A percentile compares a stretch with the other conserved stretches of the same genome.
Conservation (phyloP, 64 coral and sea anemone genomes). For the Montipora foliosa region DNA sequence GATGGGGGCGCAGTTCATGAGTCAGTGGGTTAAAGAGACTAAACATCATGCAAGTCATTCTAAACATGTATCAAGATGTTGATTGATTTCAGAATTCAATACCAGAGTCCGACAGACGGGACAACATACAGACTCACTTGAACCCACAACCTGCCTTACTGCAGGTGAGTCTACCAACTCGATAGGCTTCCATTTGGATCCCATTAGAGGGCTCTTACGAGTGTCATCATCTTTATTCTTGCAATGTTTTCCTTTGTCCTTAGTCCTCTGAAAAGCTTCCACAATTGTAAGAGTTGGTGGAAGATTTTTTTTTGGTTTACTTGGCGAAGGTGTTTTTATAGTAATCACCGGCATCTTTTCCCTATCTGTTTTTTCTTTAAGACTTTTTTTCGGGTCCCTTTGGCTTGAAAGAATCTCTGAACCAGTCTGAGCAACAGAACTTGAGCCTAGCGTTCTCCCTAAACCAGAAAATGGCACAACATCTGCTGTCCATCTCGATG, state of each 20-base stretch:
- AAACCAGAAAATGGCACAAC: conserved; percentile 69
- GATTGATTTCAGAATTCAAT: conserved; percentile 62
- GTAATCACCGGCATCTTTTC: not conserved
- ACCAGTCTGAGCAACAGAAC: not conserved
- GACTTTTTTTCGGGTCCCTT: not conserved
- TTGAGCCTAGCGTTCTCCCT: conserved; percentile 63
- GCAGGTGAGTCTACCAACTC: conserved; percentile 38
- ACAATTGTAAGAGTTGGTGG: conserved; percentile 65
- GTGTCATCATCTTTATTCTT: not conserved
- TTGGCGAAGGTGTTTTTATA: conserved; percentile 35
- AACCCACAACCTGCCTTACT: not conserved
- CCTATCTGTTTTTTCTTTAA: not conserved
- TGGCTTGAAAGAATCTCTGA: not conserved
- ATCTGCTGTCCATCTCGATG: conserved; percentile 2
- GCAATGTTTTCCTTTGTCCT: conserved; percentile 2
- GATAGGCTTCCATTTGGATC: conserved; percentile 71
- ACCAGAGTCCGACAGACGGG: conserved; percentile 72
- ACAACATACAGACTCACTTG: conserved; percentile 66
- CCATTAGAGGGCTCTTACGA: not conserved
- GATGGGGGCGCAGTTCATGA: not conserved
- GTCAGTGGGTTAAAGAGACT: no score
- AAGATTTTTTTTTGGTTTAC: conserved; percentile 8
- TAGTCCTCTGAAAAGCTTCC: conserved; percentile 79
- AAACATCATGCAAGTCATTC: not conserved
- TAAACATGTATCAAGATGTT: conserved; percentile 82